These are phyloP conservation scores for Carollia perspicillata DNA, from an alignment of 2,113 vertebrate genomes.

Conservation along the genomic window DNA sequence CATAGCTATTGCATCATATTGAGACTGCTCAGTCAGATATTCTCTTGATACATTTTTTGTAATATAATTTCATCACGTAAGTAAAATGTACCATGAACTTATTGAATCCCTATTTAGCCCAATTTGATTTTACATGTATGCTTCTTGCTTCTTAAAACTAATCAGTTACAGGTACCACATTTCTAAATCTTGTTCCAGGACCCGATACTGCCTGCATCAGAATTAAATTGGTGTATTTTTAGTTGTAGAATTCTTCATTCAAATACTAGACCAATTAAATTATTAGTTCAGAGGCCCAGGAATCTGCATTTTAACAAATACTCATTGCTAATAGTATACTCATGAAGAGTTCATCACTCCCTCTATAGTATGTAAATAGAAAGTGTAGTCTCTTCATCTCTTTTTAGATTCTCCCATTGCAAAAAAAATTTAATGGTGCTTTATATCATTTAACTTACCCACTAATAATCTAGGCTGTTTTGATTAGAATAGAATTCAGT, in stretches of 20 bases:
- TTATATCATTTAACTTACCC: background rate
- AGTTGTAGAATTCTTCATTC: background rate
- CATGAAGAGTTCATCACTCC: background rate
- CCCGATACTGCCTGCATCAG: background rate
- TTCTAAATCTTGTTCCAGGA: background rate
- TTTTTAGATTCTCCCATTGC: background rate
- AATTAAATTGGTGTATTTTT: background rate
- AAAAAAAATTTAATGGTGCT: background rate
- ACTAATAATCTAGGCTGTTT: background rate
- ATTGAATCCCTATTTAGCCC: background rate
- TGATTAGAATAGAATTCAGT: background rate
- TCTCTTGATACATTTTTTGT: background rate
- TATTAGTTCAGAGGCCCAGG: background rate
- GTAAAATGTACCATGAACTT: background rate
- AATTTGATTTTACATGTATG: background rate
- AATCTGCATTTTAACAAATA: background rate
- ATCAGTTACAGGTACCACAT: background rate
- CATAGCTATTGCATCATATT: background rate
- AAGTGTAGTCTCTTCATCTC: background rate
- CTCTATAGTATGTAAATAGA: background rate
- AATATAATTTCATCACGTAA: background rate
- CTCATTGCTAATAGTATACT: background rate
- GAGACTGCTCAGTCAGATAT: background rate
- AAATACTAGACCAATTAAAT: background rate
- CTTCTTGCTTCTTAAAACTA: background rate